phyloP scores from a whole-genome alignment of 2,888 invertebrate species.

The Sinhomidia bicolor region DNA sequence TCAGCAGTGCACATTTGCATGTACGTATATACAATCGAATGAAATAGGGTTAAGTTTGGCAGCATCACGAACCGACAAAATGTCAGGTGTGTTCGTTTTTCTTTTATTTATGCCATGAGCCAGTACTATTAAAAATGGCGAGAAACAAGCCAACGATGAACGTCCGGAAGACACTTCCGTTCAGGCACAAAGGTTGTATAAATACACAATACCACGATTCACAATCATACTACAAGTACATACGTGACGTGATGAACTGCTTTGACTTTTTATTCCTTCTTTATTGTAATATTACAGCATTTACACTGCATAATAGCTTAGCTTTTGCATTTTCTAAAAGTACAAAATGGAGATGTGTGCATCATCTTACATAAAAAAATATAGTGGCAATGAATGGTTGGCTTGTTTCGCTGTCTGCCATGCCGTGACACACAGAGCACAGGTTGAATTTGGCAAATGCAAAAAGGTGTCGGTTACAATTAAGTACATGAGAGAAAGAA shows the following conservation, averaged over 20 bases:
- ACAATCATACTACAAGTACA: background rate
- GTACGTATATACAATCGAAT: background rate
- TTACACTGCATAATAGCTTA: background rate
- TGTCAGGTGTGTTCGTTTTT: slow-evolving; percentile 11
- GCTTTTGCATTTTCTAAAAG: background rate
- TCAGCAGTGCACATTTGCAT: background rate
- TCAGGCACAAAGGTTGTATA: too few species aligned
- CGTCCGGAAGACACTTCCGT: slow-evolving; percentile 64
- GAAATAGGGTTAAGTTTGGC: background rate
- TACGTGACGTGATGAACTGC: slow-evolving; percentile 2
- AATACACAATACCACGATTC: too few species aligned
- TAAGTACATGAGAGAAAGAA: background rate
- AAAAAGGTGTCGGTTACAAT: slow-evolving; percentile 40
- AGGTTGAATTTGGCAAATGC: slow-evolving; percentile 19
- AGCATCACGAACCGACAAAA: background rate
- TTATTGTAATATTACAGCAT: background rate
- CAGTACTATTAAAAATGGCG: slow-evolving; percentile 27
- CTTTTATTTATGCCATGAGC: background rate
- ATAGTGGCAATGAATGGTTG: slow-evolving; percentile 15
- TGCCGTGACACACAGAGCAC: slow-evolving; percentile 43
- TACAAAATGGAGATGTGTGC: background rate
- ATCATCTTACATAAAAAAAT: slow-evolving; percentile 12
- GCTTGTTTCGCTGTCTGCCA: background rate
- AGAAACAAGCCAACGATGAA: slow-evolving; percentile 47
- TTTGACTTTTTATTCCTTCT: background rate